Evolutionary conservation across 2,113 vertebrate species (phyloP).

Genomic region (Promerops cafer): DNA sequence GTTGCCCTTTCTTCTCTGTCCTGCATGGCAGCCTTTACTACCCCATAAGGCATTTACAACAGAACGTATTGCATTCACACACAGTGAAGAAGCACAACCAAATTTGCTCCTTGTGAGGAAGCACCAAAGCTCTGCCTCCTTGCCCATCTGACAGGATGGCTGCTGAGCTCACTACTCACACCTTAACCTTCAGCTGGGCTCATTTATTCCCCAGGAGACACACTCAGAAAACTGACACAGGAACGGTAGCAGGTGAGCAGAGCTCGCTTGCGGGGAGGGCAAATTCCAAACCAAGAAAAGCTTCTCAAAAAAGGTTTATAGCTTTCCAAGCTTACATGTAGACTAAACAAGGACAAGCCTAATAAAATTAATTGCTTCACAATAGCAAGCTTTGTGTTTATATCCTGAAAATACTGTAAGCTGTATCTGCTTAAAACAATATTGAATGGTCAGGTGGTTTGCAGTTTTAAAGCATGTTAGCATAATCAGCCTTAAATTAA

Average conservation of each 20-base stretch:
- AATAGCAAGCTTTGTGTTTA: slow-evolving; percentile 41
- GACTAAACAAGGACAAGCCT: slow-evolving; percentile 20
- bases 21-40: neutral
- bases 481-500: slow-evolving; percentile 69
- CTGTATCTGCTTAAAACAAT: slow-evolving; percentile 20
- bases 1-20: neutral
- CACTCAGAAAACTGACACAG: neutral
- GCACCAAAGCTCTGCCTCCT: neutral
- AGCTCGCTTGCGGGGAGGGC: neutral
- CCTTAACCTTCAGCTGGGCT: slow-evolving; percentile 31
- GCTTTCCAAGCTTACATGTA: slow-evolving; percentile 18
- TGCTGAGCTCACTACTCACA: neutral
- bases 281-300: neutral
- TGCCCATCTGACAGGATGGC: neutral
- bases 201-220: slow-evolving; percentile 29
- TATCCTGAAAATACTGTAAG: slow-evolving; percentile 10
- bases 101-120: neutral
- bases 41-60: neutral
- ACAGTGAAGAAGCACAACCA: neutral
- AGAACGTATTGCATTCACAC: neutral
- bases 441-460: slow-evolving; percentile 53
- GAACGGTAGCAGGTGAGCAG: slow-evolving; percentile 1
- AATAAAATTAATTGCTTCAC: slow-evolving; percentile 51
- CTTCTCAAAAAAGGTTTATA: slow-evolving; percentile 32
- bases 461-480: neutral